These are phyloP conservation scores for Augochlorella aurata DNA, from an alignment of 2,888 invertebrate species.

Conservation along the genomic window DNA sequence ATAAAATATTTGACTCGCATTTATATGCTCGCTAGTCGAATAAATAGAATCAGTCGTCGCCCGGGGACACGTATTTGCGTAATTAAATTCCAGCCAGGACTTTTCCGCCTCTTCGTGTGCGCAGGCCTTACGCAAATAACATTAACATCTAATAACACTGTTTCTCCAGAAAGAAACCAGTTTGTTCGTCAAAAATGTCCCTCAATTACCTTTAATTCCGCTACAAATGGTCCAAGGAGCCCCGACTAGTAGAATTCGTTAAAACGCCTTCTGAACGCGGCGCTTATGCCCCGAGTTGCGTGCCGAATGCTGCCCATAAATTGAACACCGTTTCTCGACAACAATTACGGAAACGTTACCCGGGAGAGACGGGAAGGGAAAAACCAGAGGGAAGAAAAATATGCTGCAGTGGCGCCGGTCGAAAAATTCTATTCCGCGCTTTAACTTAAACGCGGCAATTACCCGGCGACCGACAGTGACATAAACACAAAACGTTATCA, in stretches of 20 bases:
- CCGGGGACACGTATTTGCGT: background rate
- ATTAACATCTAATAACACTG: background rate
- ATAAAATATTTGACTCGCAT: background rate
- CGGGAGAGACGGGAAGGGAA: background rate
- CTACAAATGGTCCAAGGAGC: background rate
- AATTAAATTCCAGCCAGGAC: background rate
- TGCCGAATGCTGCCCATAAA: constrained; percentile 27
- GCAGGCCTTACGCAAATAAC: background rate
- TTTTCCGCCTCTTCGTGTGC: background rate
- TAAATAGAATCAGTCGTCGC: background rate
- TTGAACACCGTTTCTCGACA: constrained; percentile 16
- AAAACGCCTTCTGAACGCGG: constrained; percentile 12
- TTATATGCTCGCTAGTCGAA: background rate
- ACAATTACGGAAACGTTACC: constrained; percentile 43
- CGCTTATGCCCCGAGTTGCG: background rate
- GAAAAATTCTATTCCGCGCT: constrained; percentile 22
- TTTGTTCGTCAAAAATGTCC: constrained; percentile 1
- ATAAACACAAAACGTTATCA: constrained; percentile 49
- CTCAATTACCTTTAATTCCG: background rate
- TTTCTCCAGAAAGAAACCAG: background rate
- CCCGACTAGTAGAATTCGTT: background rate
- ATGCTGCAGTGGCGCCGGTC: constrained; percentile 18
- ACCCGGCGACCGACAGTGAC: constrained; percentile 46
- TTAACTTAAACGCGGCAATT: constrained; percentile 46
- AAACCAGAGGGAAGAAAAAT: constrained; percentile 16